Evolutionary conservation across 1,140 invertebrate genomes (phyloP).

Genomic region (Ruditapes philippinarum): DNA sequence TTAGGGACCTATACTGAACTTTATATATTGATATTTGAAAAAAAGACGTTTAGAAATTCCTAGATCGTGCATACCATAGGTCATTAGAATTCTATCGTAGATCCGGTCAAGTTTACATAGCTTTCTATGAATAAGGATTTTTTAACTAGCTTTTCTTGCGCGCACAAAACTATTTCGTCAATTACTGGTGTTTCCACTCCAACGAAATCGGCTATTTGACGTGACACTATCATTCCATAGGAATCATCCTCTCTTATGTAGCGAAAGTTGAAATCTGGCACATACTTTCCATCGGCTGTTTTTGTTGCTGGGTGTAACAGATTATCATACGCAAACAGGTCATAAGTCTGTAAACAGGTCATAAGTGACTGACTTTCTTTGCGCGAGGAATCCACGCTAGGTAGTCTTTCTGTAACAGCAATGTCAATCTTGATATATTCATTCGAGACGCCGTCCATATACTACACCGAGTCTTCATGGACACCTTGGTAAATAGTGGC

Average conservation of each 20-base stretch:
- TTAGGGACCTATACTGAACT: too few relatives aligned
- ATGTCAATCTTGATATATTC: constrained; percentile 71
- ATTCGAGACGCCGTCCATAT: constrained; percentile 69
- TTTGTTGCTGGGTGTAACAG: constrained; percentile 77
- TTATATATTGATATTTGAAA: neutral
- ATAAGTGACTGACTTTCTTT: constrained; percentile 68
- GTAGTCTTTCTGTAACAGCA: constrained; percentile 60
- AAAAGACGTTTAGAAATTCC: constrained; percentile 44
- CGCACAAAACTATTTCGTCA: constrained; percentile 78
- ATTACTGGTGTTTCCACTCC: constrained; percentile 70
- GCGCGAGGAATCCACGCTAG: constrained; percentile 65
- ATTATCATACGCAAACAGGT: constrained; percentile 73
- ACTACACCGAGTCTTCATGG: constrained; percentile 69
- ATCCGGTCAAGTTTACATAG: constrained; percentile 75
- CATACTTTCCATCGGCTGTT: constrained; percentile 68
- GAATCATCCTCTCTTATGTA: constrained; percentile 78
- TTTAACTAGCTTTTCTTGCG: constrained; percentile 77
- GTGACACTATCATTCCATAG: constrained; percentile 76
- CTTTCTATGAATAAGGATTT: constrained; percentile 76
- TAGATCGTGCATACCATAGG: constrained; percentile 76
- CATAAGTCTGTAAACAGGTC: constrained; percentile 73
- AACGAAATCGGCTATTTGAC: constrained; percentile 75
- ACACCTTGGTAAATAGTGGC: constrained; percentile 81
- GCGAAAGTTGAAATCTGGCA: constrained; percentile 75
- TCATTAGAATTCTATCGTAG: constrained; percentile 74